Percentiles rank a stretch among this genome's conserved stretches.
These are phyloP conservation scores for Tachysurus vachellii DNA, from an alignment of 2,113 vertebrate genomes.

Conservation along the genomic window DNA sequence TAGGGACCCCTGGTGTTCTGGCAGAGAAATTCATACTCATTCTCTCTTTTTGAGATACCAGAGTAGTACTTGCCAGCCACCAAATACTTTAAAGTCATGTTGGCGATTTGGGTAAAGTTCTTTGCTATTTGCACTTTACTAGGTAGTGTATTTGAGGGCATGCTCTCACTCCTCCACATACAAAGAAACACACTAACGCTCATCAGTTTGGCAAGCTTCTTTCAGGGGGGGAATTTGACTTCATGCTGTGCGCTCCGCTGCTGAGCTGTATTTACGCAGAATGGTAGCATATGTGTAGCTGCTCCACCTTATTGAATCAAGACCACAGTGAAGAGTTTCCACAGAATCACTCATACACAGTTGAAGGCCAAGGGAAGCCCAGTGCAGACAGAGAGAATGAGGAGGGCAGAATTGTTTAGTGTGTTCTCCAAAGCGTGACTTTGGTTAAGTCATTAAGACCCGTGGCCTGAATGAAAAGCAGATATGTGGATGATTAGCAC, in stretches of 20 bases:
- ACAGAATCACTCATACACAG: slow-evolving; percentile 48
- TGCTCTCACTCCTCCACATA: neutral
- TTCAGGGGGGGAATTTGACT: slow-evolving; percentile 29
- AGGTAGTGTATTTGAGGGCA: slow-evolving; percentile 13
- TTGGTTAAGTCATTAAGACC: slow-evolving; percentile 69
- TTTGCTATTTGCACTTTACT: slow-evolving; percentile 29
- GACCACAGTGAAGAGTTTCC: slow-evolving; percentile 66
- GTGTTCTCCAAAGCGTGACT: slow-evolving; percentile 66
- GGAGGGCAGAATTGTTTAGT: slow-evolving; percentile 60
- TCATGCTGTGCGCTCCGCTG: slow-evolving; percentile 34
- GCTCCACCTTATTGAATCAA: slow-evolving; percentile 64
- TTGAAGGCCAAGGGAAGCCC: slow-evolving; percentile 44
- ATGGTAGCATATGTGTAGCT: slow-evolving; percentile 66
- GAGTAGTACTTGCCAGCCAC: slow-evolving; percentile 6
- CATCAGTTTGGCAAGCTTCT: slow-evolving; percentile 35
- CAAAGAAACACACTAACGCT: slow-evolving; percentile 17
- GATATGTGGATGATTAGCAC: slow-evolving; percentile 48
- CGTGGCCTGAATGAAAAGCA: slow-evolving; percentile 70
- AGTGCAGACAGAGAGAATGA: slow-evolving; percentile 31
- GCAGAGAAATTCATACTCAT: neutral
- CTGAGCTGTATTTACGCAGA: slow-evolving; percentile 59
- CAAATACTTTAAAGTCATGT: slow-evolving; percentile 19
- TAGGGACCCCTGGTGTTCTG: slow-evolving; percentile 58
- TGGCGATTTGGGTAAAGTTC: neutral
- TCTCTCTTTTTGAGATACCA: slow-evolving; percentile 11